Evolutionary conservation across 2,797 vertebrate species (phyloP).

Genomic region (Arrhamphus sclerolepis): DNA sequence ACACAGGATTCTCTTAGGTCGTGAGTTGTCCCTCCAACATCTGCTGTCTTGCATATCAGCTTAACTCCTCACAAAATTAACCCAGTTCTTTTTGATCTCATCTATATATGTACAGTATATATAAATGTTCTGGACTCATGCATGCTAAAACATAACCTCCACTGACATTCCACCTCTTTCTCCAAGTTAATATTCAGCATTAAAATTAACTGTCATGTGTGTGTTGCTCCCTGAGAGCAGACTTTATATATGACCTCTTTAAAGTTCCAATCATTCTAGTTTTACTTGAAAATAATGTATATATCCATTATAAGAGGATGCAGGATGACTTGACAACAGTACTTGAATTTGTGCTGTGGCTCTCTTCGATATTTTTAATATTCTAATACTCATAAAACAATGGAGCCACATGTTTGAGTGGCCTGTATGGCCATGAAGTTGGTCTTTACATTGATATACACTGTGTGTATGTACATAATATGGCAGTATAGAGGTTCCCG

Average conservation of each 20-base stretch:
- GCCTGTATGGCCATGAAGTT: slow-evolving; percentile 52
- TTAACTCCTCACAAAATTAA: no score
- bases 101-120: no score
- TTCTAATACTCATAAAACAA: slow-evolving; percentile 51
- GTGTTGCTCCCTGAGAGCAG: not conserved
- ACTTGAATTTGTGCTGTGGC: slow-evolving; percentile 21
- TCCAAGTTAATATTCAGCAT: not conserved
- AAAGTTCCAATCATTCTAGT: slow-evolving; percentile 7
- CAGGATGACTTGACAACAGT: slow-evolving; percentile 8
- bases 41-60: no score
- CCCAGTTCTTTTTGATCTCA: no score
- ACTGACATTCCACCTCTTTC: not conserved
- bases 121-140: no score
- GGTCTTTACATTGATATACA: slow-evolving; percentile 41
- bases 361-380: slow-evolving; percentile 40
- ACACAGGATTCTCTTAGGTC: no score
- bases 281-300: slow-evolving; percentile 19
- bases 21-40: no score
- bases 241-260: not conserved
- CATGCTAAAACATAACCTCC: not conserved
- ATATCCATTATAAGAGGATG: not conserved
- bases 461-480: not conserved
- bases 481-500: no score
- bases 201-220: not conserved
- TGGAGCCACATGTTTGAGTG: slow-evolving; percentile 39